Base-by-base conservation (phyloP, 2,888 invertebrate genomes). In the Hirudinaria manillensis region DNA sequence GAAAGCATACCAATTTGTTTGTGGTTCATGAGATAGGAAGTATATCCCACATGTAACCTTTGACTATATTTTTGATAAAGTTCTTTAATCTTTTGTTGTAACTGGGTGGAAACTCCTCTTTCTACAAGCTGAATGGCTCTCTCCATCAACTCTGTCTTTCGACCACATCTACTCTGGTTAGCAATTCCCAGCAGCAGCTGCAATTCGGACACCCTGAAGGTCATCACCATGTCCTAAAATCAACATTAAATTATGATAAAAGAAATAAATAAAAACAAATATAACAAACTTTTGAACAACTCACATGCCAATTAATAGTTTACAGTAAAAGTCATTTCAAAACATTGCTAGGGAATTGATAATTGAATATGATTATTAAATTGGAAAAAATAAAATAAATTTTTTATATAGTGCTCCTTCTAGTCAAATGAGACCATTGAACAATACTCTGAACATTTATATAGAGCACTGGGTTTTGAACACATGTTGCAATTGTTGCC, bases 181-280 rank as follows among this genome's bases (percentile, higher is more conserved):
- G 91, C 90, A 86, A 89, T 91, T 82, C 90, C 90, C 84, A 93
- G 88, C 83, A 93, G 87, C 87, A 90, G 90, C 87, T 92, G 92
- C 84, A 93, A 89, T 86, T 92, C 93, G 85, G 91, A 90, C 81
- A 92, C 92, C 82, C 93, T 89, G 87, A 93, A 92, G 84, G 88
- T 89, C 86, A 89, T 83, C 72, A 89, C 84, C 88, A 89, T 89
- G 80, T 84, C 83, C 85, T 87, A 82, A 61, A 61, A 27, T 61
- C 24, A 61, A 61, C 61, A 61, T 13, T 61, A 61, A 13, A 7
- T 61, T 61, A 61, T 6, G 61, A 61, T n/a, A 61, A 61, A 61
- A n/a, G 13, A 61, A 27, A 6, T 13, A 53, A 16, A 53, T 53
- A 16, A 53, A 16, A 53, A 53, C 29, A 61, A 61, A 16, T 45